Evolutionary conservation across 2,888 invertebrate genomes (phyloP), one percentile per base, ranked within the genome.

Genomic region (Tenthredo livida): DNA sequence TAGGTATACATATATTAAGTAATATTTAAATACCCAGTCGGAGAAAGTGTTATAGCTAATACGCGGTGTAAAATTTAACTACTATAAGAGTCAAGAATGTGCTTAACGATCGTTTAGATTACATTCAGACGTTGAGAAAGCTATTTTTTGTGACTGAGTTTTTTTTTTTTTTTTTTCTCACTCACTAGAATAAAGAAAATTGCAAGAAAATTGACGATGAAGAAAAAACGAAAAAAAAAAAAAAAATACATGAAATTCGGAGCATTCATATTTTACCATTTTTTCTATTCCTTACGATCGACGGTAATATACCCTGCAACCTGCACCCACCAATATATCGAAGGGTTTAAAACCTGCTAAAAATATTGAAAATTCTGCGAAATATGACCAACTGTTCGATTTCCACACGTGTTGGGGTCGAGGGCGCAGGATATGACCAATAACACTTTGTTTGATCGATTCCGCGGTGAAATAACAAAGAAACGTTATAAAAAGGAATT

Each of bases 371-470:
- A n/a, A 70, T 70, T 70, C 37, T 3, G n/a, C 70, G 37, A 17
- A 70, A 37, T 17, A 70, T 70, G 37, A 70, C 37, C 33, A 70
- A 70, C 6, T n/a, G n/a, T 37, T 15, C 21, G 33, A n/a, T 37
- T 70, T 70, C n/a, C 70, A 37, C 33, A 70, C 70, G 70, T n/a
- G 61, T 25, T 17, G 37, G 70, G 70, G 37, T 70, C 70, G 70
- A 70, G 70, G 70, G 37, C 70, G 70, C 37, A 70, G 70, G 70
- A 70, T 70, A 70, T 70, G 37, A 70, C 33, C 70, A 70, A 54
- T 54, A 70, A 70, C 70, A 70, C 70, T 70, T 70, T 70, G 70
- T 70, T 70, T 70, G 70, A 70, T 70, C 70, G 70, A 70, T 70
- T 70, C 70, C 70, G 6, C 17, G 37, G 7, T n/a, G n/a, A n/a